A percentile compares a stretch with the other conserved stretches of the same genome.
phyloP scores from a whole-genome alignment of 2,888 invertebrate genomes.

The Cynaeus angustus region DNA sequence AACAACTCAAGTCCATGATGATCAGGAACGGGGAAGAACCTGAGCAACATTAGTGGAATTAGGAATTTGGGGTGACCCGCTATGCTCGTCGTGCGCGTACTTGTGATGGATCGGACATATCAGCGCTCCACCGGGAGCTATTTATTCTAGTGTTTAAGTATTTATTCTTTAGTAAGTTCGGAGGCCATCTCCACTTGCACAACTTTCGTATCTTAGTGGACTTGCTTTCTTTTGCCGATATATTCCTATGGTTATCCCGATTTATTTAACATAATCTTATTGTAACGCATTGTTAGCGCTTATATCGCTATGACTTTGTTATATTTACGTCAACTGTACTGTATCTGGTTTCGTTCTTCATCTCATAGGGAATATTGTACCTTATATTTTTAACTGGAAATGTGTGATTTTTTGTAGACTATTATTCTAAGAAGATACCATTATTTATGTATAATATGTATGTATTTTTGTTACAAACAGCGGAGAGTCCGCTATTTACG shows the following conservation, averaged over 20 bases:
- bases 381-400: constrained; percentile 70
- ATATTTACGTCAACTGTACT: constrained; percentile 54
- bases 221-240: constrained; percentile 63
- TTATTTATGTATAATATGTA: constrained; percentile 69
- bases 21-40: constrained; percentile 74
- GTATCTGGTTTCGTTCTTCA: constrained; percentile 58
- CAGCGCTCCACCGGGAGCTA: constrained; percentile 64
- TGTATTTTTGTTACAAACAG: constrained; percentile 69
- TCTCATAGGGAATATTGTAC: constrained; percentile 68
- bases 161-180: constrained; percentile 63
- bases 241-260: constrained; percentile 60
- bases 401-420: constrained; percentile 70
- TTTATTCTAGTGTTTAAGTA: constrained; percentile 65
- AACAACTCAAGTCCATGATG: constrained; percentile 89
- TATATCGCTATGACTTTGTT: constrained; percentile 55
- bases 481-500: constrained; percentile 55
- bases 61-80: constrained; percentile 40
- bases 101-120: constrained; percentile 65
- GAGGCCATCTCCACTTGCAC: constrained; percentile 59
- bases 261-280: constrained; percentile 55
- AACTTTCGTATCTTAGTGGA: constrained; percentile 58
- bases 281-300: constrained; percentile 58
- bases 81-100: constrained; percentile 57
- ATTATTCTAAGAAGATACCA: constrained; percentile 65
- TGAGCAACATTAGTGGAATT: constrained; percentile 51